Conservation (phyloP, 92 coral and sea anemone species). For the Galaxea fascicularis region DNA sequence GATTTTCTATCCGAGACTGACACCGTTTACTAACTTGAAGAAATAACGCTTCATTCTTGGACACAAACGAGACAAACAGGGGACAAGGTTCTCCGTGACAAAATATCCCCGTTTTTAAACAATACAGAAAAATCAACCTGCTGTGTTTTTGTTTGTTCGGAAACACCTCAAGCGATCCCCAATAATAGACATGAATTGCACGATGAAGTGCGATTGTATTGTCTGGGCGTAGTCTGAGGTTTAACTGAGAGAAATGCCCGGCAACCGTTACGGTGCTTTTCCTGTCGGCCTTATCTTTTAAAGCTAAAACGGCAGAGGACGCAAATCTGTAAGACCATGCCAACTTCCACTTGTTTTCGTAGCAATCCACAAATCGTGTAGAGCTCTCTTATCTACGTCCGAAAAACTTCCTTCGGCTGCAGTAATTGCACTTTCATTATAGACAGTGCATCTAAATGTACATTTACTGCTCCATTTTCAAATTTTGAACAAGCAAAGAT, state of each 20-base stretch:
- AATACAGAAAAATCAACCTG: neutral
- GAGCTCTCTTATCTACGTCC: neutral
- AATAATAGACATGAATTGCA: neutral
- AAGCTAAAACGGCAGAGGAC: too few relatives aligned
- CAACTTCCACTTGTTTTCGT: neutral
- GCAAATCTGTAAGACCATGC: neutral
- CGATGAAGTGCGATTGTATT: slow-evolving; percentile 30
- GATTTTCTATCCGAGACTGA: too few relatives aligned
- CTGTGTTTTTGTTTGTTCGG: slow-evolving; percentile 7
- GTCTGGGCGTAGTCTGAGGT: slow-evolving; percentile 26
- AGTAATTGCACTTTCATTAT: too few relatives aligned
- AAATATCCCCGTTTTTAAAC: too few relatives aligned
- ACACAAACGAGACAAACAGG: too few relatives aligned
- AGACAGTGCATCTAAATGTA: too few relatives aligned
- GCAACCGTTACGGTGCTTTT: neutral
- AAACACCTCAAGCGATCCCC: slow-evolving; percentile 14
- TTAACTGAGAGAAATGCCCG: neutral
- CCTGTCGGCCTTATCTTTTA: neutral
- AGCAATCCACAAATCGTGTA: too few relatives aligned
- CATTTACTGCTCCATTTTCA: neutral
- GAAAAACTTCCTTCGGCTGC: too few relatives aligned
- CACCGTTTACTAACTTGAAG: too few relatives aligned
- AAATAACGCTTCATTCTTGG: too few relatives aligned
- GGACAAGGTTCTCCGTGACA: too few relatives aligned
- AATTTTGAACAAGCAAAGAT: neutral